Base-by-base conservation (phyloP, 2,113 vertebrate genomes). In the Ceyx margarethae region DNA sequence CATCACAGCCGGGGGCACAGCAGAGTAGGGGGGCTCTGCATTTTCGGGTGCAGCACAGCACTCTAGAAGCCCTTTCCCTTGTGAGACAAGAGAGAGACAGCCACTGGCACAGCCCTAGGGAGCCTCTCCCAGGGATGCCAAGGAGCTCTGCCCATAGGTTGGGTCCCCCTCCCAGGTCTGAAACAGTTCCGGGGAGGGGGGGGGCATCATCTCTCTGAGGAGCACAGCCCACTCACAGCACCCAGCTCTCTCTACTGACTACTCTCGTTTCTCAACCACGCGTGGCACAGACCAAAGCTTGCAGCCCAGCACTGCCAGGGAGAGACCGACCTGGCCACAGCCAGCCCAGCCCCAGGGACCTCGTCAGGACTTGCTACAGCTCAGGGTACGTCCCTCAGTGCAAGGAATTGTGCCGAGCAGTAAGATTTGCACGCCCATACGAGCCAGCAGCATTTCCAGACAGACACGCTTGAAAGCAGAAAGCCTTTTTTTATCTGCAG, bases 231-330 rank as follows among this genome's bases (percentile, higher is more conserved):
- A 22, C 43, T 54, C 1, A 4, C 48, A 54, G 56, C 28, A 19
- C 13, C 15, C 66, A 16, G 11, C 50, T 65, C 48, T 15, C 17
- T 0, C 0, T 5, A 5, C 66, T 2, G 1, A 3, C 25, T 1
- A 5, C 58, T 31, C 26, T 17, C 4, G 22, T 11, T 35, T 45
- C 12, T 4, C 69, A 37, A 56, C 11, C 21, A 3, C 3, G 11
- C 46, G 0, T 0, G 17, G 16, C 66, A 35, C 84, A 60, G 35
- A 21, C 4, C 74, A 25, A 8, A 68, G 18, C 48, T 61, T 2
- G 6, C 33, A 48, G 26, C 46, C 29, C 69, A 7, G 50, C 35
- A 2, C 21, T 1, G 19, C 31, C 21, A 1, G 20, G 3, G 48
- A 33, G 45, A 25, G 51, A 48, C 23, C 57, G 0, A 26, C 77